Evolutionary conservation across 2,888 invertebrate genomes (phyloP).

Genomic region (Mythimna albipuncta): DNA sequence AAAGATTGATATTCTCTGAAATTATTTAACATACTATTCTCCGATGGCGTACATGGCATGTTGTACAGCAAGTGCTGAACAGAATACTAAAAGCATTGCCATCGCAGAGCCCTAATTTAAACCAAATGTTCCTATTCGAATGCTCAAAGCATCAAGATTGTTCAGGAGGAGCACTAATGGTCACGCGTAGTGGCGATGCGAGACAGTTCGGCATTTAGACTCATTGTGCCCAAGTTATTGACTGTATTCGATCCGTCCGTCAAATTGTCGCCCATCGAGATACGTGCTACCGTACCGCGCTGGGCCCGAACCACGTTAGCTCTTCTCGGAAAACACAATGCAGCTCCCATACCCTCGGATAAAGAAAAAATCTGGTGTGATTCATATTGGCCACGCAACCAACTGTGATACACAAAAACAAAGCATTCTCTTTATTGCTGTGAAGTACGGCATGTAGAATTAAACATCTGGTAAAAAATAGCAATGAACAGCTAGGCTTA

Average conservation of each 20-base stretch:
- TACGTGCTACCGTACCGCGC: conserved; percentile 78
- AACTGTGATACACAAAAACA: conserved; percentile 40
- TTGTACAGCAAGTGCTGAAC: conserved; percentile 7
- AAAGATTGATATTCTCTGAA: background rate
- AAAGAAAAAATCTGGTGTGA: conserved; percentile 36
- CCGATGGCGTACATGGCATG: background rate
- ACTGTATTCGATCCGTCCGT: conserved; percentile 81
- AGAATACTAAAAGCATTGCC: conserved; percentile 18
- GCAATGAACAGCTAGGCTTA: conserved; percentile 42
- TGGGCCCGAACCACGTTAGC: conserved; percentile 36
- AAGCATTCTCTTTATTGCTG: conserved; percentile 46
- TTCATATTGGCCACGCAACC: conserved; percentile 39
- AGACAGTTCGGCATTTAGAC: conserved; percentile 88
- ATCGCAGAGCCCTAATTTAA: conserved; percentile 23
- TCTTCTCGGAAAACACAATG: conserved; percentile 38
- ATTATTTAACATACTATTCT: background rate
- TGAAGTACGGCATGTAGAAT: conserved; percentile 51
- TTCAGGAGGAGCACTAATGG: conserved; percentile 56
- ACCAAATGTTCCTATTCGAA: conserved; percentile 31
- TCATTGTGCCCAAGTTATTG: conserved; percentile 87
- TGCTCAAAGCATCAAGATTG: conserved; percentile 78
- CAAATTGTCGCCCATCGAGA: conserved; percentile 73
- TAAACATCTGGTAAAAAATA: conserved; percentile 48
- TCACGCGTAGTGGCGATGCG: conserved; percentile 83
- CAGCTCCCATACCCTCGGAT: conserved; percentile 20